Conservation (phyloP, 2,888 invertebrate species). For the Camponotus fellah region DNA sequence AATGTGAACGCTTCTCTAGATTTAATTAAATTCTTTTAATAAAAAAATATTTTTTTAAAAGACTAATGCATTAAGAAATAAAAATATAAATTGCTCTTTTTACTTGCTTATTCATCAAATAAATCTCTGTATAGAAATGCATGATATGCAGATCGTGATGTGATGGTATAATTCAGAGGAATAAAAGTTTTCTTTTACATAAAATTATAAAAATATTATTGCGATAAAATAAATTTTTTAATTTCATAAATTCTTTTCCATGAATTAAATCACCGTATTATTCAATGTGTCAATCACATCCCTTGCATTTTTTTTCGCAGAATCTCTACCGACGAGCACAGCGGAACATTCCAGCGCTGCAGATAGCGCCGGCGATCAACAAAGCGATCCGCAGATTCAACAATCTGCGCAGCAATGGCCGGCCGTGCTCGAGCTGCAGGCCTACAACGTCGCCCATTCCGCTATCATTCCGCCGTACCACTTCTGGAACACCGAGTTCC, state of each 20-base stretch:
- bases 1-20: neutral
- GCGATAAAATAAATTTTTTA: neutral
- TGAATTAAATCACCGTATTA: neutral
- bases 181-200: neutral
- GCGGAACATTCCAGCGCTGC: constrained; percentile 89
- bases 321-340: constrained; percentile 91
- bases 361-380: constrained; percentile 88
- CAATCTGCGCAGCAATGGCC: constrained; percentile 93
- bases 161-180: neutral
- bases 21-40: neutral
- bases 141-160: neutral
- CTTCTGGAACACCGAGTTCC: constrained; percentile 97
- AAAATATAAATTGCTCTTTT: neutral
- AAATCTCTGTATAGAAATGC: neutral
- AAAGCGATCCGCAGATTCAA: constrained; percentile 89
- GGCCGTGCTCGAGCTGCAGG: constrained; percentile 92
- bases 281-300: neutral
- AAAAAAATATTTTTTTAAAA: neutral
- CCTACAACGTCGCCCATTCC: constrained; percentile 94
- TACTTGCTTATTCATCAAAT: neutral
- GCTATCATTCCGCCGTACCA: constrained; percentile 96
- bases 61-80: neutral
- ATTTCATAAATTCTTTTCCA: neutral
- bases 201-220: neutral
- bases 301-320: constrained; percentile 84